Evolutionary conservation across 2,797 vertebrate genomes (phyloP), one percentile per base, ranked within the genome.

Genomic region (Poeciliopsis paucimaculata): DNA sequence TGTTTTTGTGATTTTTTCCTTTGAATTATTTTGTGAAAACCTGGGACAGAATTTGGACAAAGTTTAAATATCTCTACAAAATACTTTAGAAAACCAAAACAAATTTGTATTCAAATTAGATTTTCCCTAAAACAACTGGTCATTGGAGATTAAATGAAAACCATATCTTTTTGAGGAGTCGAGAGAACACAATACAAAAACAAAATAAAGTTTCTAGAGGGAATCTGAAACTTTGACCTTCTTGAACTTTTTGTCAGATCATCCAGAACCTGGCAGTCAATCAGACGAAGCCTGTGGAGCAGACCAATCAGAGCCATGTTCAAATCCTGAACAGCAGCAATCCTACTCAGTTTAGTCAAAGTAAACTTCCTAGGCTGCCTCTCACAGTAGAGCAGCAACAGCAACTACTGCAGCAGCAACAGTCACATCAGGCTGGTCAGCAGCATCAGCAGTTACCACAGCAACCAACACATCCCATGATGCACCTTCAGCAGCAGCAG

Each of bases 251-350:
- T 4, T 81, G 74, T 1, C 80, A 98, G 98, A 97, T 99, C 85
- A 91, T 98, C 66, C 98, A 98, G 88, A 97, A 96, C 85, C 95
- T 98, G 80, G 95, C 97, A 34, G 95, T 96, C 73, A 93, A 86
- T 95, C 97, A 87, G 77, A 96, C 97, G 18, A 99, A 99, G 95
- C 94, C 93, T 39, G 86, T 97, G 87, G 98, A 98, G n/a, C 96
- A 97, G 93, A 95, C 94, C 82, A 96, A 93, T 91, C 97, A 96
- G 89, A 87, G 87, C 87, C 88, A 91, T 31, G 23, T 73, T 71
- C 92, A 96, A 82, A 85, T 86, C 20, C 85, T 86, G 0, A 92
- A 88, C 79, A 89, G 68, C 47, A 87, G 81, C 83, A 96, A 94
- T 34, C 85, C 96, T 5, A 93, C 96, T 76, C 88, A 97, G 51